phyloP scores from a whole-genome alignment of 2,113 vertebrate genomes.

The Alectura lathami region DNA sequence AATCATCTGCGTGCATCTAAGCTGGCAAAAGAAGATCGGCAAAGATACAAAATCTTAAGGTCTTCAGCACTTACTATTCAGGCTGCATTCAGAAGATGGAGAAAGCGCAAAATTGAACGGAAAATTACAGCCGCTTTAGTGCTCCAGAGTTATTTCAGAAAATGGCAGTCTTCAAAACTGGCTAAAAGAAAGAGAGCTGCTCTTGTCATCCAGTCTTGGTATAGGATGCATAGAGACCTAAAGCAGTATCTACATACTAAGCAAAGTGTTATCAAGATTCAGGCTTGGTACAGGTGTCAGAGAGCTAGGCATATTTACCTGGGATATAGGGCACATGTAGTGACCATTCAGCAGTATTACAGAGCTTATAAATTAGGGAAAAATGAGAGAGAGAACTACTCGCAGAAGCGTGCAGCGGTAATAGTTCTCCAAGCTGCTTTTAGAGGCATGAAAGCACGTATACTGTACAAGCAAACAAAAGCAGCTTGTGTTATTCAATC shows the following conservation, averaged over 20 bases:
- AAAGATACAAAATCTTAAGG: constrained; percentile 71
- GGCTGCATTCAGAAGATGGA: constrained; percentile 81
- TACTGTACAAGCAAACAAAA: background rate
- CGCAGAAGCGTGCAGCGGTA: constrained; percentile 57
- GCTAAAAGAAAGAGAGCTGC: constrained; percentile 69
- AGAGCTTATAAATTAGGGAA: constrained; percentile 56
- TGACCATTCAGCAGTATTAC: constrained; percentile 71
- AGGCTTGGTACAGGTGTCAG: constrained; percentile 71
- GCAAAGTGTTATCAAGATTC: constrained; percentile 65
- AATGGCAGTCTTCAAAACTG: constrained; percentile 72
- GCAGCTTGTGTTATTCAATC: constrained; percentile 68
- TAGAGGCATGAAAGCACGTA: constrained; percentile 57
- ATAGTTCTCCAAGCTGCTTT: constrained; percentile 70
- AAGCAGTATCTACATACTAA: constrained; percentile 46
- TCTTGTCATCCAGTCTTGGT: constrained; percentile 87
- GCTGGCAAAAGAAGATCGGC: constrained; percentile 65
- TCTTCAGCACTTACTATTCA: constrained; percentile 77
- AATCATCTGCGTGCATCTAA: constrained; percentile 66
- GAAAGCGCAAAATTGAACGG: constrained; percentile 48
- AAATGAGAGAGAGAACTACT: constrained; percentile 28
- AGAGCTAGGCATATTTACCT: constrained; percentile 40
- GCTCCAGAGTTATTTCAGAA: constrained; percentile 81
- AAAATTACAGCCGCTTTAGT: constrained; percentile 71
- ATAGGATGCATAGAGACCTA: constrained; percentile 69
- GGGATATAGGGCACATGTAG: constrained; percentile 15